Evolutionary conservation across 2,888 invertebrate genomes (phyloP).

Genomic region (Gerosis bhagava): DNA sequence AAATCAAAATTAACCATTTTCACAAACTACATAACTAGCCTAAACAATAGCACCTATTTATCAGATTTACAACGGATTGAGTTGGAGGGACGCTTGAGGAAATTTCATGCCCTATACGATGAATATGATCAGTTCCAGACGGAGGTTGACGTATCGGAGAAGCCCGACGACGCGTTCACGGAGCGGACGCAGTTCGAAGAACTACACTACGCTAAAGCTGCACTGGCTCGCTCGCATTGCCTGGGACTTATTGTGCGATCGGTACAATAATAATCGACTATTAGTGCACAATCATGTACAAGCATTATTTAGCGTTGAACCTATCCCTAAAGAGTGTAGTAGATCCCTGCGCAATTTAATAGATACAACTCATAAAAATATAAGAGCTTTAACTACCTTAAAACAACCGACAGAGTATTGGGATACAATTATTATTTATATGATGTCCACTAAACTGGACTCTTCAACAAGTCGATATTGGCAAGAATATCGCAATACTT

Average conservation of each 20-base stretch:
- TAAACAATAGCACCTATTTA: conserved; percentile 6
- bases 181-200: conserved; percentile 5
- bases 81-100: conserved; percentile 2
- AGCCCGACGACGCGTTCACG: conserved; percentile 5
- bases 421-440: conserved; percentile 12
- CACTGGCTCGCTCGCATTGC: conserved; percentile 8
- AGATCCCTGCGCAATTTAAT: conserved; percentile 1
- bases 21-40: conserved; percentile 8
- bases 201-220: neutral
- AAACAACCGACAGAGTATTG: conserved; percentile 19
- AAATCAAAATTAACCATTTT: conserved; percentile 22
- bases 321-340: conserved; percentile 6
- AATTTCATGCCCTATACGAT: conserved; percentile 12
- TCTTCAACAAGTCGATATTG: conserved; percentile 17
- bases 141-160: conserved; percentile 13
- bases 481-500: conserved; percentile 25
- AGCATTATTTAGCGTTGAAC: conserved; percentile 15
- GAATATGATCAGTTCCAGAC: conserved; percentile 10
- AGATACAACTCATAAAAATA: conserved; percentile 10
- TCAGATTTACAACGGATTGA: conserved; percentile 17
- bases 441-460: conserved; percentile 25
- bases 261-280: conserved; percentile 26
- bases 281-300: conserved; percentile 19
- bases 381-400: conserved; percentile 25
- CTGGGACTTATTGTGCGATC: conserved; percentile 27